A percentile compares a stretch with the other conserved stretches of the same genome.
phyloP scores from a whole-genome alignment of 2,113 vertebrate species.

The Asarcornis scutulata region DNA sequence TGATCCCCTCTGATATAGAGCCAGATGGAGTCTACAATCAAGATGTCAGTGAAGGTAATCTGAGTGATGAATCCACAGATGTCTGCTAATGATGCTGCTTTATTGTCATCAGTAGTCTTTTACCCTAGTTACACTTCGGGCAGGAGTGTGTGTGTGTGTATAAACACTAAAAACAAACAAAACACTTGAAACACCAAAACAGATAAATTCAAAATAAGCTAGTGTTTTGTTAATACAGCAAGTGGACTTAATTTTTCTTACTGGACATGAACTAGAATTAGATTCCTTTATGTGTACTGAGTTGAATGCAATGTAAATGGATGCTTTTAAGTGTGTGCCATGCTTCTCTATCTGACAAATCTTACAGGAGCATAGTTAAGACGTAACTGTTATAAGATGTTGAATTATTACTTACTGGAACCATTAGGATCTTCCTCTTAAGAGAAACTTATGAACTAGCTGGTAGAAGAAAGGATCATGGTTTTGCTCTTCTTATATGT shows the following conservation, averaged over 20 bases:
- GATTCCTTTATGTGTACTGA: neutral
- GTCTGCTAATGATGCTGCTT: neutral
- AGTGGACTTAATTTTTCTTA: neutral
- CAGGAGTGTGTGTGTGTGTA: rapidly evolving
- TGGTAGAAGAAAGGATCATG: neutral
- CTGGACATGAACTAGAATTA: neutral
- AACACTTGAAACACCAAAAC: neutral
- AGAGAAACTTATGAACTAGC: neutral
- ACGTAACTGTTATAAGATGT: neutral
- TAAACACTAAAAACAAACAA: neutral
- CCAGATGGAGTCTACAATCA: slow-evolving; percentile 88
- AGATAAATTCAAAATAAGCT: neutral
- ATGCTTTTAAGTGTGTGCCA: neutral
- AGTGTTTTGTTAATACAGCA: neutral
- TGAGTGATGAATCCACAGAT: neutral
- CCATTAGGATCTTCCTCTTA: neutral
- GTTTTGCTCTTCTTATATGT: neutral
- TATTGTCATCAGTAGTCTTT: neutral
- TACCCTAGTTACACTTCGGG: neutral
- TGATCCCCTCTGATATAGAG: slow-evolving; percentile 93
- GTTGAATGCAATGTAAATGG: neutral
- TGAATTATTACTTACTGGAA: neutral
- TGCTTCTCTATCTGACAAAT: neutral
- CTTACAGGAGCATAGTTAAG: neutral
- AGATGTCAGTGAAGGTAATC: slow-evolving; percentile 93